These are phyloP conservation scores for Orthonevra nobilis DNA, from an alignment of 2,888 invertebrate species.

Conservation along the genomic window DNA sequence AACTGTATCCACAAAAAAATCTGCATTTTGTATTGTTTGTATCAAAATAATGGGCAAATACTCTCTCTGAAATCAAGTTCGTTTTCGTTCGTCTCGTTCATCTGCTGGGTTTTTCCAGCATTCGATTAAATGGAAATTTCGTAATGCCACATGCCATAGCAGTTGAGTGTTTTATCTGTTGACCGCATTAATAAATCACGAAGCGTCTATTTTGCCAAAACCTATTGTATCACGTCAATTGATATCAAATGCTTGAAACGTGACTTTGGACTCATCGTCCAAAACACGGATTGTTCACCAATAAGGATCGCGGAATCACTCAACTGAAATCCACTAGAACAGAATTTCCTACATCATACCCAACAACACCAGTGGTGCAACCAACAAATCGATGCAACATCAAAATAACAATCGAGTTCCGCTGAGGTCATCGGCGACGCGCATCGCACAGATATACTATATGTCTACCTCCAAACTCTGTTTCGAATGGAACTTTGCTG, in stretches of 20 bases:
- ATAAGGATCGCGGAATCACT: slow-evolving; percentile 23
- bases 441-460: slow-evolving; percentile 2
- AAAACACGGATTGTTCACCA: slow-evolving; percentile 26
- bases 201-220: slow-evolving; percentile 5
- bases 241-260: slow-evolving; percentile 51
- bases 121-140: slow-evolving; percentile 50
- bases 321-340: slow-evolving; percentile 35
- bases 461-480: no score
- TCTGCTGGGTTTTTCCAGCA: slow-evolving; percentile 34
- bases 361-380: not conserved
- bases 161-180: slow-evolving; percentile 26
- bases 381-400: slow-evolving; percentile 54
- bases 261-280: slow-evolving; percentile 35
- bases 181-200: slow-evolving; percentile 45
- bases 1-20: no score
- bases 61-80: no score
- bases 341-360: slow-evolving; percentile 17
- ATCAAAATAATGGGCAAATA: no score
- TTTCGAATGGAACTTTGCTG: slow-evolving; percentile 41
- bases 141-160: slow-evolving; percentile 13
- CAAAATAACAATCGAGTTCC: slow-evolving; percentile 59
- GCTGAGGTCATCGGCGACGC: slow-evolving; percentile 37
- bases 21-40: no score
- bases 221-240: slow-evolving; percentile 49
- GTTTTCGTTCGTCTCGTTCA: slow-evolving; percentile 18